phyloP scores from a whole-genome alignment of 2,888 invertebrate species.

The Lissonota sp. region DNA sequence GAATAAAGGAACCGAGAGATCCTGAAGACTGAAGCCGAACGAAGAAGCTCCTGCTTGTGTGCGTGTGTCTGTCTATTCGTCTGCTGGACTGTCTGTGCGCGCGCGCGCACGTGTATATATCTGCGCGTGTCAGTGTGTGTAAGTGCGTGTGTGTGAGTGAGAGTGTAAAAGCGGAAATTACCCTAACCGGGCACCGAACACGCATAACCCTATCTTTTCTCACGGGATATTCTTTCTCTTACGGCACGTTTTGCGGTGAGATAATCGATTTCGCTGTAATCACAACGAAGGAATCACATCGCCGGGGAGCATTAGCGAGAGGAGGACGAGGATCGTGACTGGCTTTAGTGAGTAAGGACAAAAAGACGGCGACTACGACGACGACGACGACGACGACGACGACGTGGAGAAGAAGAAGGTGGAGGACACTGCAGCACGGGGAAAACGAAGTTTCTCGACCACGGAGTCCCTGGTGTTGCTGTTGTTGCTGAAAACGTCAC shows the following conservation, averaged over 20 bases:
- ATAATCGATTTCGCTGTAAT: constrained; percentile 63
- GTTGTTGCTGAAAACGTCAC: constrained; percentile 56
- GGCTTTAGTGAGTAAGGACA: constrained; percentile 2
- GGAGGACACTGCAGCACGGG: background rate
- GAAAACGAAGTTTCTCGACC: constrained; percentile 59
- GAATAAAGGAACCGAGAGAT: constrained; percentile 44
- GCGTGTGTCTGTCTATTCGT: constrained; percentile 11
- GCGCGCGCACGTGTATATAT: background rate
- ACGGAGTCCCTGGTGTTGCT: constrained; percentile 61
- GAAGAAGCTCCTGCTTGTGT: constrained; percentile 36
- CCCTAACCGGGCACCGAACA: constrained; percentile 42
- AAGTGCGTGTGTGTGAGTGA: constrained; percentile 27
- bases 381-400: constrained; percentile 13
- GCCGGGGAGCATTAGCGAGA: no score
- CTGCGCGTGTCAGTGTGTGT: constrained; percentile 12
- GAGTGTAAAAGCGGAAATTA: constrained; percentile 44
- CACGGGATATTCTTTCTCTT: constrained; percentile 50
- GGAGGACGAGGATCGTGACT: constrained; percentile 14
- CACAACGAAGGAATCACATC: no score
- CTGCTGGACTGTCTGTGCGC: background rate
- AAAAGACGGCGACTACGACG: background rate
- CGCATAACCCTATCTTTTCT: constrained; percentile 15
- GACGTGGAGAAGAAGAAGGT: constrained; percentile 36
- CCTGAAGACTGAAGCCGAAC: constrained; percentile 52
- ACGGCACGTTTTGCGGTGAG: constrained; percentile 56